These are phyloP conservation scores for Meganola albula DNA, from an alignment of 2,888 invertebrate genomes.

Conservation along the genomic window DNA sequence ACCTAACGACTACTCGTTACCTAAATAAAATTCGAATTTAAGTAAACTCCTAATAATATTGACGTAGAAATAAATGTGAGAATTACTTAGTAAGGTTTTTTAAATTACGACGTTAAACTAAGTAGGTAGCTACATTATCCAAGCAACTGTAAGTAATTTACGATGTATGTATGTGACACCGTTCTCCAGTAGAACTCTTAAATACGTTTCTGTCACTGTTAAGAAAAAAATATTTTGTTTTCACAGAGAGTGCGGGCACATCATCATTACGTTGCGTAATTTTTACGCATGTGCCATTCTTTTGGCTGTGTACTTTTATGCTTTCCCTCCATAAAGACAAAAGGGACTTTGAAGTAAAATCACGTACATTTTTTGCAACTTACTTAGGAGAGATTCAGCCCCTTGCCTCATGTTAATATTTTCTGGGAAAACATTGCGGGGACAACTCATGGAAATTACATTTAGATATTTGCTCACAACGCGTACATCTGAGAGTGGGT, in stretches of 20 bases:
- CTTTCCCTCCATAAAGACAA: conserved; percentile 76
- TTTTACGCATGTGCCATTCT: conserved; percentile 75
- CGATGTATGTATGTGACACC: too few species aligned
- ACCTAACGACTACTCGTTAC: too few species aligned
- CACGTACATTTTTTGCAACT: conserved; percentile 79
- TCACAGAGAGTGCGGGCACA: conserved; percentile 69
- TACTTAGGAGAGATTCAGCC: conserved; percentile 77
- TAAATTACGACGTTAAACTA: too few species aligned
- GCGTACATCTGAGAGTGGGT: conserved; percentile 71
- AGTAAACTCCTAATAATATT: too few species aligned
- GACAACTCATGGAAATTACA: conserved; percentile 78
- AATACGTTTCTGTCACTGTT: conserved; percentile 68
- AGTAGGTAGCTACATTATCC: too few species aligned
- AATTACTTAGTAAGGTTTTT: too few species aligned
- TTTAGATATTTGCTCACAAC: conserved; percentile 75
- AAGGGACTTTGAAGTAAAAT: conserved; percentile 78
- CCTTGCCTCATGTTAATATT: conserved; percentile 77
- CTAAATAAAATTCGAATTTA: too few species aligned
- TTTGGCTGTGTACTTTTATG: conserved; percentile 74
- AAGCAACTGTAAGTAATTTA: too few species aligned
- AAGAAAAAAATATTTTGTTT: conserved; percentile 72
- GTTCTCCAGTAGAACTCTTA: conserved; percentile 56
- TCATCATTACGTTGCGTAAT: conserved; percentile 76
- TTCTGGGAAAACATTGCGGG: conserved; percentile 77
- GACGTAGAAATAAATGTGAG: too few species aligned